phyloP scores from a whole-genome alignment of 2,113 vertebrate genomes.

The Gymnarchus niloticus region DNA sequence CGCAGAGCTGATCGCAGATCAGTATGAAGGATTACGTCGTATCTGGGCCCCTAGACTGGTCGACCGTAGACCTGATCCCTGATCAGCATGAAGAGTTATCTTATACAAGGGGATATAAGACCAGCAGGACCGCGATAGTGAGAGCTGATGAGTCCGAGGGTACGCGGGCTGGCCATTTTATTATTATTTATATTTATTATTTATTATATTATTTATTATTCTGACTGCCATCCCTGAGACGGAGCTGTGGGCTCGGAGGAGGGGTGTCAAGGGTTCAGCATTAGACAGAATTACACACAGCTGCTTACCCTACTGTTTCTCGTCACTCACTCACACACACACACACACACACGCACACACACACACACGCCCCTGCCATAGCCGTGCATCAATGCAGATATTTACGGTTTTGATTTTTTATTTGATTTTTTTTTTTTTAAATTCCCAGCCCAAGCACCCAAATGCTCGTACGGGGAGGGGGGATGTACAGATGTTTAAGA shows the following conservation, averaged over 20 bases:
- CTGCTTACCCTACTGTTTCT: conserved; percentile 8
- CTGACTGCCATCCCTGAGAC: not conserved
- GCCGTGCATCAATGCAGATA: not conserved
- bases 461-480: not conserved
- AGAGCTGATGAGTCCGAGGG: not conserved
- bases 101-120: not conserved
- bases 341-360: not conserved
- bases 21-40: no score
- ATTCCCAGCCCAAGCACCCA: not conserved
- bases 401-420: not conserved
- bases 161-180: not conserved
- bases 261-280: not conserved
- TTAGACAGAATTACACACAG: conserved; percentile 20
- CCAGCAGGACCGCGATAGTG: not conserved
- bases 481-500: not conserved
- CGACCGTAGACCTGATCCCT: not conserved
- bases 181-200: not conserved
- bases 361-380: not conserved
- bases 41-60: no score
- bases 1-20: not conserved
- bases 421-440: not conserved
- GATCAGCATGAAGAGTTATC: not conserved
- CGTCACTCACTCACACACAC: not conserved
- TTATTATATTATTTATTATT: not conserved
- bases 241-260: not conserved